A percentile compares a stretch with the other conserved stretches of the same genome.
phyloP scores from a whole-genome alignment of 2,797 vertebrate species.

The Syncerus caffer region DNA sequence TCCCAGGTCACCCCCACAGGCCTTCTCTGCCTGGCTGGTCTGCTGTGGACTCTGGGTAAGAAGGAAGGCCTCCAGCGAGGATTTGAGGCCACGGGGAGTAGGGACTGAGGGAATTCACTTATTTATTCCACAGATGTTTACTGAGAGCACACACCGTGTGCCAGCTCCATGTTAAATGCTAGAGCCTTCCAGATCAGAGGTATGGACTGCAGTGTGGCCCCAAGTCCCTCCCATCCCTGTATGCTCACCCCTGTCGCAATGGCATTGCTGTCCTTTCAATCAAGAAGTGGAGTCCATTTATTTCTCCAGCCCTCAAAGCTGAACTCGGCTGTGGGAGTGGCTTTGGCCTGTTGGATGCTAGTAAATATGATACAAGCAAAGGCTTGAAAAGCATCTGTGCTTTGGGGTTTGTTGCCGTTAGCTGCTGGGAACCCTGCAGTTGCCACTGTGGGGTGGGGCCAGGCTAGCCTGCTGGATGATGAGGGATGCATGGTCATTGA shows the following conservation, averaged over 20 bases:
- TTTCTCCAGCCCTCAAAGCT: neutral
- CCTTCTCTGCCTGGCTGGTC: neutral
- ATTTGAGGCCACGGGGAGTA: neutral
- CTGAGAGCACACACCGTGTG: neutral
- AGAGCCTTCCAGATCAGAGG: neutral
- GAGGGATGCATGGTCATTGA: neutral
- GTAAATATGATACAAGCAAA: neutral
- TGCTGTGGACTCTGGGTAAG: neutral
- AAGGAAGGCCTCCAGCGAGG: neutral
- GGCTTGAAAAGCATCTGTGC: neutral
- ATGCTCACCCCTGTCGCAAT: neutral
- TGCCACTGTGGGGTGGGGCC: neutral
- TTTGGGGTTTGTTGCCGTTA: neutral
- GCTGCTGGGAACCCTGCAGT: neutral
- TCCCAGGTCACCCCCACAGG: neutral
- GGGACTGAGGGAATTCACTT: too few relatives aligned
- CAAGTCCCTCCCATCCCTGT: neutral
- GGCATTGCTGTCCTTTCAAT: neutral
- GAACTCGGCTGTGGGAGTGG: neutral
- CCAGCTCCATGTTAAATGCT: neutral
- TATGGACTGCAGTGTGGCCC: accelerated
- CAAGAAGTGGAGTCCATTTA: neutral
- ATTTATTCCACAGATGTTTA: neutral
- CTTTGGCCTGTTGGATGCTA: neutral
- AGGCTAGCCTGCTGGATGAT: neutral